Evolutionary conservation across 2,797 vertebrate genomes (phyloP).

Genomic region (Taenioides sp.): DNA sequence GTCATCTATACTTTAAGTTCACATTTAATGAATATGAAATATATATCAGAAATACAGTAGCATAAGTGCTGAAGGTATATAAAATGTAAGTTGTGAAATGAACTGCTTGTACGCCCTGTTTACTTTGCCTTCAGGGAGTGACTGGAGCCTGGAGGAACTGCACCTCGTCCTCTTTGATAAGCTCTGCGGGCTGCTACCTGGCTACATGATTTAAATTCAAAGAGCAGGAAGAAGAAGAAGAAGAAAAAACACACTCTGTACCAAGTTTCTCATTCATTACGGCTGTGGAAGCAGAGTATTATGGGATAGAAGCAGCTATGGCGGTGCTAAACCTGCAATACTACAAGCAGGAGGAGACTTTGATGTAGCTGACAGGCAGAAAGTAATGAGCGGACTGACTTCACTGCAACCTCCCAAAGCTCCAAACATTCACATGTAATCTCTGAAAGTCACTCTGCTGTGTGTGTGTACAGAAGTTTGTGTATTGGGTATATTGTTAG

Average conservation of each 20-base stretch:
- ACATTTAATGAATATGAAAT: too few relatives aligned
- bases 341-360: conserved; percentile 37
- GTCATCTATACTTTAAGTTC: too few relatives aligned
- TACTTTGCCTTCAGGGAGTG: conserved; percentile 24
- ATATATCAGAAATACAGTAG: not conserved
- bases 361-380: conserved; percentile 45
- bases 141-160: conserved; percentile 24
- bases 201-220: conserved; percentile 55
- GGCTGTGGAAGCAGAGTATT: conserved; percentile 45
- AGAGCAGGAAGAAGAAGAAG: conserved; percentile 24
- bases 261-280: conserved; percentile 53
- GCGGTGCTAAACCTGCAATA: conserved; percentile 21
- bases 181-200: conserved; percentile 48
- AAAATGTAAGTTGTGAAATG: conserved; percentile 5
- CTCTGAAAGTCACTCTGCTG: conserved; percentile 1
- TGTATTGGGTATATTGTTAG: not conserved
- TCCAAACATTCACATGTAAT: conserved; percentile 26
- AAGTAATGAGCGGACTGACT: conserved; percentile 57
- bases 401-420: conserved; percentile 5
- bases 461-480: not conserved
- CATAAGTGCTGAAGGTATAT: not conserved
- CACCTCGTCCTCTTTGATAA: conserved; percentile 55
- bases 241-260: conserved; percentile 17
- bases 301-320: conserved; percentile 24
- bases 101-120: conserved; percentile 28